phyloP scores from a whole-genome alignment of 2,888 invertebrate genomes.

The Eristalis tenax region DNA sequence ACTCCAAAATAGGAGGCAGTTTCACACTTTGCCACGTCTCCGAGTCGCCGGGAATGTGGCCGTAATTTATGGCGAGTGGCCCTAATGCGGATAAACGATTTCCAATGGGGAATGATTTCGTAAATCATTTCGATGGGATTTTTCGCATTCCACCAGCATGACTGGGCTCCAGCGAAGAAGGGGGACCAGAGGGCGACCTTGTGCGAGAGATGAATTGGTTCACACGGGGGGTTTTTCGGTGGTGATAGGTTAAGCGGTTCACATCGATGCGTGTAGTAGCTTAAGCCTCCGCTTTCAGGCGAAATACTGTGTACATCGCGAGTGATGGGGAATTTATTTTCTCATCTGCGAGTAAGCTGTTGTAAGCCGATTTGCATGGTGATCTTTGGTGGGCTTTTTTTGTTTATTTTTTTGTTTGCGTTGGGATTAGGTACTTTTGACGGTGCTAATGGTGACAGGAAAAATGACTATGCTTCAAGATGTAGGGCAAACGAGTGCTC shows the following conservation, averaged over 20 bases:
- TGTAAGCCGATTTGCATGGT: not conserved
- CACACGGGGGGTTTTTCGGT: not conserved
- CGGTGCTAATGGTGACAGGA: too few relatives aligned
- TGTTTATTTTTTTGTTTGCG: too few relatives aligned
- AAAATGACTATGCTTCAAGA: too few relatives aligned
- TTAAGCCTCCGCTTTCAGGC: not conserved
- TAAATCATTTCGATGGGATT: constrained; percentile 50
- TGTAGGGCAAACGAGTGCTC: too few relatives aligned
- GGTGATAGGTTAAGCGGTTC: not conserved
- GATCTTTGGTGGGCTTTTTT: too few relatives aligned
- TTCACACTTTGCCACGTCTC: not conserved
- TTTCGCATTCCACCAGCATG: constrained; percentile 13
- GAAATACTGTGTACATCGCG: not conserved
- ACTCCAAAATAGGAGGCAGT: constrained; percentile 36
- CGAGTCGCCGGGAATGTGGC: not conserved
- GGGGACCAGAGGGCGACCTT: not conserved
- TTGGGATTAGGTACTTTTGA: too few relatives aligned
- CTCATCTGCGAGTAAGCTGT: not conserved
- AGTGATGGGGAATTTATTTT: not conserved
- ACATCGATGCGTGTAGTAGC: not conserved
- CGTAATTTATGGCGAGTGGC: constrained; percentile 38
- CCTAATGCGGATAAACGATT: constrained; percentile 49
- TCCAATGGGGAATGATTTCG: constrained; percentile 55
- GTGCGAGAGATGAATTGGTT: not conserved
- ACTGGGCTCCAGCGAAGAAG: not conserved